A percentile compares a stretch with the other conserved stretches of the same genome.
These are phyloP conservation scores for Chaetophractus vellerosus DNA, from an alignment of 2,797 vertebrate species.

Conservation along the genomic window DNA sequence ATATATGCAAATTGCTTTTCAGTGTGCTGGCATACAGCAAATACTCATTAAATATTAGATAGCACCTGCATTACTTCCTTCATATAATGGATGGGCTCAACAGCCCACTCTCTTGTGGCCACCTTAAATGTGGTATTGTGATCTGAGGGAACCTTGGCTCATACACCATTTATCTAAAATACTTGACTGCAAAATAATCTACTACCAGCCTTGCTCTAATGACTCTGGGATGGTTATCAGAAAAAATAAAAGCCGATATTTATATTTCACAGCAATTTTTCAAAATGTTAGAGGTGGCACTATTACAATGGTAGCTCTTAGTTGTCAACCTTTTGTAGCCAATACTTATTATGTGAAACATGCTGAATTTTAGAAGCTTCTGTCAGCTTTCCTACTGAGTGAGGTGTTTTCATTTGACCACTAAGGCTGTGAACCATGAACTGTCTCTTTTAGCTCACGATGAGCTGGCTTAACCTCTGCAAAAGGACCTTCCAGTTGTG, in stretches of 20 bases:
- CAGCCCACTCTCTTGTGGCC: neutral
- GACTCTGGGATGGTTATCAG: neutral
- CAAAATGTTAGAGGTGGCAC: neutral
- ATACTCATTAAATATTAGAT: neutral
- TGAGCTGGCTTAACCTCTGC: neutral
- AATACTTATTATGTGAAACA: neutral
- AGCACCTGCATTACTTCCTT: neutral
- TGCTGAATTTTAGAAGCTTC: neutral
- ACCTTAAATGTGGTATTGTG: neutral
- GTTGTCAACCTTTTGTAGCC: neutral
- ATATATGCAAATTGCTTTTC: neutral
- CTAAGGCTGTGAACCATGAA: neutral
- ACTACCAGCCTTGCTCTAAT: neutral
- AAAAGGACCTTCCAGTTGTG: neutral
- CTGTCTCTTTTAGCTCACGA: neutral
- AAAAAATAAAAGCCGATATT: constrained; percentile 11
- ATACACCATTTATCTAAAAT: neutral
- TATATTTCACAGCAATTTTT: constrained; percentile 5
- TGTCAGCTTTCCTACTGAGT: neutral
- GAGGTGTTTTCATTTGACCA: neutral
- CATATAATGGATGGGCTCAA: neutral
- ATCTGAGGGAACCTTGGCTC: neutral
- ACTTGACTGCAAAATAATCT: neutral
- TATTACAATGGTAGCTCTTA: neutral
- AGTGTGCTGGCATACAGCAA: neutral